Percentiles rank a stretch among this genome's conserved stretches.
These are phyloP conservation scores for Geotrypetes seraphini DNA, from an alignment of 2,797 vertebrate species.

Conservation along the genomic window DNA sequence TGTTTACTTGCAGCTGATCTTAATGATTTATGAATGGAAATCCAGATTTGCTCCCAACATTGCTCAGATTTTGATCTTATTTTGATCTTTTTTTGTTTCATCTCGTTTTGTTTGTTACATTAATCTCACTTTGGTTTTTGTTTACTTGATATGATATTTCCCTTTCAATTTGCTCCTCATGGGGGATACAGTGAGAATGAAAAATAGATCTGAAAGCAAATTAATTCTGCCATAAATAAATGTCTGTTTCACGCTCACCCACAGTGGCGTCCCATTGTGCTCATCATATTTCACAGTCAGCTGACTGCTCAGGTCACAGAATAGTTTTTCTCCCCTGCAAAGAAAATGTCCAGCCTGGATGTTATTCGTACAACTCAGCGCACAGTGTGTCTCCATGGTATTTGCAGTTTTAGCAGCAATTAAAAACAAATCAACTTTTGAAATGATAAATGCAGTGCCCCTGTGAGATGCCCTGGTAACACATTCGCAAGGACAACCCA, in stretches of 20 bases:
- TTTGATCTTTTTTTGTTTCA: background rate
- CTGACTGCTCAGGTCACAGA: background rate
- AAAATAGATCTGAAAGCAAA: conserved; percentile 2
- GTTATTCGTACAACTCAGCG: conserved; percentile 2
- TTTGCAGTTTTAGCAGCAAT: background rate
- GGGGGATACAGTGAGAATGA: background rate
- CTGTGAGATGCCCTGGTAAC: conserved; percentile 1
- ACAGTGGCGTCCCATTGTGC: background rate
- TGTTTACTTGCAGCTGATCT: too few species aligned
- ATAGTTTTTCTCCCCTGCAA: background rate
- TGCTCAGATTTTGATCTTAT: too few species aligned
- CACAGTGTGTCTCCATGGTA: background rate
- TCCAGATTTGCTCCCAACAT: too few species aligned
- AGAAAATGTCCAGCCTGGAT: background rate
- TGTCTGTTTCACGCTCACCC: background rate
- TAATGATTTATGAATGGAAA: too few species aligned
- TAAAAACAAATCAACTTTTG: background rate
- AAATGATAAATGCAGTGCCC: background rate
- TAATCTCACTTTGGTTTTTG: conserved; percentile 4
- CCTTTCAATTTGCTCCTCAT: background rate
- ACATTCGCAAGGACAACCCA: background rate
- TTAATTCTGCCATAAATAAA: background rate
- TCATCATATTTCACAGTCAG: background rate
- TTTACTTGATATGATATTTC: conserved; percentile 2
- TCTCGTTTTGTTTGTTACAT: background rate